These are phyloP conservation scores for Sanderia malayensis DNA, from an alignment of 30 jellyfish, hydroid and myxozoan genomes.

Conservation along the genomic window DNA sequence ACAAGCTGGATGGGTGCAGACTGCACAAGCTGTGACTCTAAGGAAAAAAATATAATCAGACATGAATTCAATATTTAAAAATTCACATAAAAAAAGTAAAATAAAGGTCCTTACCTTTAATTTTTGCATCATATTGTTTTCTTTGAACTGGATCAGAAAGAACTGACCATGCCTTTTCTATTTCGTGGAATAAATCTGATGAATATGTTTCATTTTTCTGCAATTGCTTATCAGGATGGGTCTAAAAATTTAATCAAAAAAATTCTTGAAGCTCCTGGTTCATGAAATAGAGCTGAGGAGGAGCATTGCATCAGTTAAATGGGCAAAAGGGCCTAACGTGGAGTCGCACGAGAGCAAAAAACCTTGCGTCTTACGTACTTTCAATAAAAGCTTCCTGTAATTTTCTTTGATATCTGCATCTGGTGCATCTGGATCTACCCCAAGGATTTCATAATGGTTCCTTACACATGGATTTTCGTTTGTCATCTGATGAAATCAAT, in stretches of 20 bases:
- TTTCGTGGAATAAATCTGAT: constrained; percentile 4
- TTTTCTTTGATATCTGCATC: constrained; percentile 19
- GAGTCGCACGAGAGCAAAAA: no score
- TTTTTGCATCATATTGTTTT: constrained; percentile 50
- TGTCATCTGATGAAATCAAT: constrained; percentile 8
- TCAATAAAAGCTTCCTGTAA: constrained; percentile 34
- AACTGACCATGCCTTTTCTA: constrained; percentile 45
- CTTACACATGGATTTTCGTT: neutral
- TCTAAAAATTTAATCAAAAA: neutral
- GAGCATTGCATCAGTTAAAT: no score
- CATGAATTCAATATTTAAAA: neutral
- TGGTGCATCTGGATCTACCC: constrained; percentile 31
- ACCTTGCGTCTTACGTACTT: constrained; percentile 11
- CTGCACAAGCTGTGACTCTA: constrained; percentile 42
- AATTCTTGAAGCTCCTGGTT: no score
- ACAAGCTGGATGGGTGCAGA: constrained; percentile 45
- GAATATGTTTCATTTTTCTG: neutral
- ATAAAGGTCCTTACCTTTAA: constrained; percentile 27
- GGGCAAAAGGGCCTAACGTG: neutral
- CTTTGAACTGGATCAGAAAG: constrained; percentile 27
- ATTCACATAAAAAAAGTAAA: neutral
- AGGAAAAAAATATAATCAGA: neutral
- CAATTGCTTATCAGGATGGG: constrained; percentile 44
- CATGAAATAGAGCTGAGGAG: no score
- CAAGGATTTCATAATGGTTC: constrained; percentile 43